phyloP scores from a whole-genome alignment of 2,797 vertebrate species.

The Micrastur ruficollis region DNA sequence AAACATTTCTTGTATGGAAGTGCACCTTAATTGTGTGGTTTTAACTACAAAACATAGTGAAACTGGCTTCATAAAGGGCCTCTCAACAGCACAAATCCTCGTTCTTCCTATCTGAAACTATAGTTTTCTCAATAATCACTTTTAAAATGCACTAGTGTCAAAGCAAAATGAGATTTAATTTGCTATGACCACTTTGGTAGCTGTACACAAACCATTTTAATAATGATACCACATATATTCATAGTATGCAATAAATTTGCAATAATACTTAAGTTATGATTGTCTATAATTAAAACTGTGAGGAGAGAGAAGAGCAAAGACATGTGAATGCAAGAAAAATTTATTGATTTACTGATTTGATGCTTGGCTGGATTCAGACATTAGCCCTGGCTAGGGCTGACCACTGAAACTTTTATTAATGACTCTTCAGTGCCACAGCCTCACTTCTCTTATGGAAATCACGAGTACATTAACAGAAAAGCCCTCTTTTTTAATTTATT shows the following conservation, averaged over 20 bases:
- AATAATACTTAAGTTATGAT: background rate
- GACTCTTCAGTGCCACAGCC: background rate
- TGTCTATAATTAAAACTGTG: background rate
- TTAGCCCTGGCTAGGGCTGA: background rate
- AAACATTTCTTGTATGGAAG: background rate
- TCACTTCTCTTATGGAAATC: background rate
- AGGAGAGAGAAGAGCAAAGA: background rate
- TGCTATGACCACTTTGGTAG: background rate
- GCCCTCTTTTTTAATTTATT: background rate
- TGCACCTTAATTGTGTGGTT: background rate
- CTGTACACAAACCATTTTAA: background rate
- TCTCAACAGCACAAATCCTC: background rate
- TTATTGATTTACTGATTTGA: background rate
- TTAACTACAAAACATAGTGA: background rate
- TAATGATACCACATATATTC: background rate
- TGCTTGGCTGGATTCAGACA: background rate
- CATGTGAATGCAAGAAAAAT: background rate
- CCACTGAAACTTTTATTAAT: background rate
- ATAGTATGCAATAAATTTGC: background rate
- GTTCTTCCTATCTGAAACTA: background rate
- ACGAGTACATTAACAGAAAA: background rate
- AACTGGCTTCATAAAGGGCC: background rate
- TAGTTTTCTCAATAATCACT: background rate
- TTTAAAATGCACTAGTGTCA: background rate
- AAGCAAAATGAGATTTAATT: background rate